A percentile compares a stretch with the other conserved stretches of the same genome.
phyloP scores from a whole-genome alignment of 2,888 invertebrate species.

The Scrobipalpa costella region DNA sequence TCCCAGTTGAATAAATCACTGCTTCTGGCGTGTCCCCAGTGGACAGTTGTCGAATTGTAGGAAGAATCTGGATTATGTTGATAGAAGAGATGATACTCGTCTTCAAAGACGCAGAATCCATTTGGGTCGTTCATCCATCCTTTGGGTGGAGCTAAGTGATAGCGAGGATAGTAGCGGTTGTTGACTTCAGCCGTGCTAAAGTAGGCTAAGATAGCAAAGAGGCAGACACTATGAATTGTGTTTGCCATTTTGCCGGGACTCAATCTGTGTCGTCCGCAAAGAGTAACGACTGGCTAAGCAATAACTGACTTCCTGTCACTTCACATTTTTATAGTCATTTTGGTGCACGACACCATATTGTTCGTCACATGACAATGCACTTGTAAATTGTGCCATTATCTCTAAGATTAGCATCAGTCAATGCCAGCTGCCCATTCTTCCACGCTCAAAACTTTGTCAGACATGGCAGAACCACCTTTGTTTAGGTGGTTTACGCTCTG shows the following conservation, averaged over 20 bases:
- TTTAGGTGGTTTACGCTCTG: too few species aligned
- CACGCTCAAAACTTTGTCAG: too few species aligned
- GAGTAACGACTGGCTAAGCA: conserved; percentile 31
- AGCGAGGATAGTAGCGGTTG: conserved; percentile 54
- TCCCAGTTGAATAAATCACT: conserved; percentile 71
- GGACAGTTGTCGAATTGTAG: conserved; percentile 56
- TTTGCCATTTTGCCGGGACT: conserved; percentile 33
- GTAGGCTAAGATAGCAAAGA: conserved; percentile 42
- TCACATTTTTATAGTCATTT: conserved; percentile 39
- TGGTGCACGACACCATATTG: conserved; percentile 35
- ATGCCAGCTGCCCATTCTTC: too few species aligned
- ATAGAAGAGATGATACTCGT: conserved; percentile 74
- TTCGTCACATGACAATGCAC: conserved; percentile 27
- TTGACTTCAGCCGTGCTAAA: conserved; percentile 37
- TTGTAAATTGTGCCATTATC: conserved; percentile 24
- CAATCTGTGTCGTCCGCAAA: conserved; percentile 16
- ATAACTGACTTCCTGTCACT: conserved; percentile 37
- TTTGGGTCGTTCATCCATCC: conserved; percentile 82
- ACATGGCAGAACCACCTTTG: too few species aligned
- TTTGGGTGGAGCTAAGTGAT: conserved; percentile 56
- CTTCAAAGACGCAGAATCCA: conserved; percentile 64
- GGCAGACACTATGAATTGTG: conserved; percentile 31
- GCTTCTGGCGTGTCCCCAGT: conserved; percentile 78
- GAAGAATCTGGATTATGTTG: conserved; percentile 71
- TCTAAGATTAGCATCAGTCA: conserved; percentile 26